Evolutionary conservation across 2,113 vertebrate genomes (phyloP).

Genomic region (Protobothrops flavoviridis): DNA sequence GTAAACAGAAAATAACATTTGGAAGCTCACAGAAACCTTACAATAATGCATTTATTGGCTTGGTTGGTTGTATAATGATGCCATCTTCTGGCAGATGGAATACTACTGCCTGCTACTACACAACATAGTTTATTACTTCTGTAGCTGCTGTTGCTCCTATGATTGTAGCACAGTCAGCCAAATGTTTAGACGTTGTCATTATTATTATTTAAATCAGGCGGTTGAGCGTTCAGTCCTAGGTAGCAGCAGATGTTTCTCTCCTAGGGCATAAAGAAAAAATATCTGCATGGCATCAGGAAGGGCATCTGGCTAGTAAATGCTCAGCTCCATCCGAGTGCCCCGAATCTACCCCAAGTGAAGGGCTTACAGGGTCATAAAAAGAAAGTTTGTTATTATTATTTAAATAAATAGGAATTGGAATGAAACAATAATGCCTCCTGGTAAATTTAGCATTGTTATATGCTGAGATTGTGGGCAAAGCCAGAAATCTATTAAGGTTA

Average conservation of each 20-base stretch:
- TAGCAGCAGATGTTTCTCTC: background rate
- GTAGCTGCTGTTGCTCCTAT: background rate
- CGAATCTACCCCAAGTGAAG: background rate
- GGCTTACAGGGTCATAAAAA: background rate
- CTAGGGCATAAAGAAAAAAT: background rate
- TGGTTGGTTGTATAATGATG: background rate
- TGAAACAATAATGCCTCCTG: background rate
- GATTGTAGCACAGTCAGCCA: background rate
- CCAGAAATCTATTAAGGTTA: background rate
- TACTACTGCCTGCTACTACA: fast-evolving
- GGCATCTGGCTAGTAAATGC: background rate
- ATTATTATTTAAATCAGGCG: background rate
- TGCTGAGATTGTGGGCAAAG: background rate
- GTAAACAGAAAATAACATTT: background rate
- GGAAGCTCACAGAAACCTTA: background rate
- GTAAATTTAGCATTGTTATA: background rate
- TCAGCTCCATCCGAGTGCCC: background rate
- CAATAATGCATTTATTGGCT: background rate
- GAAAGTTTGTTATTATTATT: background rate
- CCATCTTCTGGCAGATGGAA: background rate
- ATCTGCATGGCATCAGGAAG: background rate
- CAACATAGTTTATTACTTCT: background rate
- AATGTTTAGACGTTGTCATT: background rate
- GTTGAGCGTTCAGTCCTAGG: background rate
- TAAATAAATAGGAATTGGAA: background rate